Evolutionary conservation across 2,888 invertebrate genomes (phyloP).

Genomic region (Acanthosoma haemorrhoidale): DNA sequence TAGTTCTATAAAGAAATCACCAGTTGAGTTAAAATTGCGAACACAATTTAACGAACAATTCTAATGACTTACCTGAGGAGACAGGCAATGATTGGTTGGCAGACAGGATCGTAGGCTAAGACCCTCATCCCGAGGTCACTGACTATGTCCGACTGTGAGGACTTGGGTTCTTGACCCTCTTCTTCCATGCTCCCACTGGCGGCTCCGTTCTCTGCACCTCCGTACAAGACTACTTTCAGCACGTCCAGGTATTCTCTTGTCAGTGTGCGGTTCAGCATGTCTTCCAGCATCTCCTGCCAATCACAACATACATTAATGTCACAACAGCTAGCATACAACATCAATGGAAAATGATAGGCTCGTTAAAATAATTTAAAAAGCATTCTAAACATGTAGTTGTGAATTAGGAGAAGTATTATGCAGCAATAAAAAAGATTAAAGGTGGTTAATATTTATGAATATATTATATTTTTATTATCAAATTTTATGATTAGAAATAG

Average conservation of each 20-base stretch:
- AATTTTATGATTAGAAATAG: too few species aligned
- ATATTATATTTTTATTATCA: too few species aligned
- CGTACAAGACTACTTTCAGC: constrained; percentile 68
- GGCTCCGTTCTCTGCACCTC: constrained; percentile 46
- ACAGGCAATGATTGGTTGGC: constrained; percentile 59
- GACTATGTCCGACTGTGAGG: constrained; percentile 61
- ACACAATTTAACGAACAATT: background rate
- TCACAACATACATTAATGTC: too few species aligned
- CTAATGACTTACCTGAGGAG: constrained; percentile 52
- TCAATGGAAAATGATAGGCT: too few species aligned
- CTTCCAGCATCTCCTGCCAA: constrained; percentile 76
- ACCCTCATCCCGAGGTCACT: constrained; percentile 75
- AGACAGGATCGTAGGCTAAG: constrained; percentile 60
- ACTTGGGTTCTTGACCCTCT: constrained; percentile 34
- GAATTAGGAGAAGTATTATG: too few species aligned
- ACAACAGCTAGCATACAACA: too few species aligned
- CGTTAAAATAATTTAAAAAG: too few species aligned
- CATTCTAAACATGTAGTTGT: too few species aligned
- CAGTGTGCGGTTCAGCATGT: constrained; percentile 76
- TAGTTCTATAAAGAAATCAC: too few species aligned
- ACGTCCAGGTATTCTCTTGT: constrained; percentile 85
- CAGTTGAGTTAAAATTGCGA: background rate
- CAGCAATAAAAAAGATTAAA: too few species aligned
- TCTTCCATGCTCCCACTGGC: constrained; percentile 38
- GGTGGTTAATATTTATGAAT: too few species aligned